Base-by-base conservation (phyloP, 2,113 vertebrate species). In the Cheilinus undulatus region DNA sequence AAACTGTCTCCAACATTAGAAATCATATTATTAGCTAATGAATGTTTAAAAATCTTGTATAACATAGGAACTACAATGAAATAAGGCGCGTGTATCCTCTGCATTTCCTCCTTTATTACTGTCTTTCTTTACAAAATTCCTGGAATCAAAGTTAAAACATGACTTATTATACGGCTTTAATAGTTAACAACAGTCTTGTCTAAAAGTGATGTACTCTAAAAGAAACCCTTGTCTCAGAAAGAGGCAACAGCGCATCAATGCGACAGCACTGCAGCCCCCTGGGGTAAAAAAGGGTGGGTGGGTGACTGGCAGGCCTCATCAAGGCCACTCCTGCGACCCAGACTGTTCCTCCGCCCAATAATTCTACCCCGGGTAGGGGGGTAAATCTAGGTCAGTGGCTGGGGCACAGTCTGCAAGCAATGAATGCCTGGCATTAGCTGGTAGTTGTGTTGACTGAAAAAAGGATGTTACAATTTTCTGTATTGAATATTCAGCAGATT, bases 351-450 rank as follows among this genome's bases (percentile, higher is more conserved):
- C 66, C 79, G 82, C 69, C 77, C 77, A 84, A 71, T 69, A 74
- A 66, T 50, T 51, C 59, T 60, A 77, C 19, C 73, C 28, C 17
- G 57, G 69, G 65, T 27, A 61, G 40, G 42, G 54, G 71, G 64
- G 57, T 38, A n/a, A 84, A 93, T 89, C 34, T 92, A 89, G 92
- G 92, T 91, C 90, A 93, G 72, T 56, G 56, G 78, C 76, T 63
- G 85, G 83, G 83, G 67, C 76, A 61, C 43, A 75, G 68, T 81
- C 56, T 82, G 78, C 60, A 79, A 12, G 17, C n/a, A 17, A 53
- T 69, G 38, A 32, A 26, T 64, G 77, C 17, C 52, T 73, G 32
- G 52, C 53, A 70, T 68, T 76, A 74, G 46, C 15, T 53, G 26
- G 19, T 49, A 7, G 57, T 20, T 42, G 19, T 36, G 28, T 32